Evolutionary conservation across 2,797 vertebrate genomes (phyloP).

Genomic region (Crenichthys baileyi): DNA sequence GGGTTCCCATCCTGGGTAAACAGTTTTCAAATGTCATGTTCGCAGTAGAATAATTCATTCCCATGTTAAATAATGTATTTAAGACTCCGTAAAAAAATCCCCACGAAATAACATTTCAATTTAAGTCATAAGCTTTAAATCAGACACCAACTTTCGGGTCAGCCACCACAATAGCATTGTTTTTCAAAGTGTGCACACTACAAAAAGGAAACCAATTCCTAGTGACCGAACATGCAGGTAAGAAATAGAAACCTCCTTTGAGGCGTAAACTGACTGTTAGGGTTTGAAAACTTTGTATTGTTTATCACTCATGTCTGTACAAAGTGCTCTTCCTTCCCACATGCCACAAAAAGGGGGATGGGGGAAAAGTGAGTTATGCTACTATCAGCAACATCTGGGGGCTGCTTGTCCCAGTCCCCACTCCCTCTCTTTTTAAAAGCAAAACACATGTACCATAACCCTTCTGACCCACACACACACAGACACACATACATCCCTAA

Average conservation of each 20-base stretch:
- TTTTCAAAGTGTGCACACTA: neutral
- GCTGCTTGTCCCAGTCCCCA: too few relatives aligned
- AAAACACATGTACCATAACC: too few relatives aligned
- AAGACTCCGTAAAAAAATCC: neutral
- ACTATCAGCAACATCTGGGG: too few relatives aligned
- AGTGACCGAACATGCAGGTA: neutral
- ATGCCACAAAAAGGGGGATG: too few relatives aligned
- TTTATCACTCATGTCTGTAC: too few relatives aligned
- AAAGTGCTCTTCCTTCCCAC: too few relatives aligned
- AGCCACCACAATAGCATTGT: neutral
- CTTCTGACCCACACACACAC: too few relatives aligned
- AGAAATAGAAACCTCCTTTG: neutral
- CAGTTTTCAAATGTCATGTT: neutral
- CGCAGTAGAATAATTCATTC: neutral
- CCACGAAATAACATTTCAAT: neutral
- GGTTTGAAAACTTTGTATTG: too few relatives aligned
- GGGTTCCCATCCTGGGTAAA: neutral
- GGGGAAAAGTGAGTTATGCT: too few relatives aligned
- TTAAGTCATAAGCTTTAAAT: neutral
- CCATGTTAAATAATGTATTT: neutral
- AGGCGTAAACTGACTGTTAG: too few relatives aligned
- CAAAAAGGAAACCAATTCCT: neutral
- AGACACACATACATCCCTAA: too few relatives aligned
- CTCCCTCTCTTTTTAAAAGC: too few relatives aligned
- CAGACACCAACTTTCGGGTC: neutral